Base-by-base conservation (phyloP, 2,888 invertebrate genomes). In the Apamea anceps region DNA sequence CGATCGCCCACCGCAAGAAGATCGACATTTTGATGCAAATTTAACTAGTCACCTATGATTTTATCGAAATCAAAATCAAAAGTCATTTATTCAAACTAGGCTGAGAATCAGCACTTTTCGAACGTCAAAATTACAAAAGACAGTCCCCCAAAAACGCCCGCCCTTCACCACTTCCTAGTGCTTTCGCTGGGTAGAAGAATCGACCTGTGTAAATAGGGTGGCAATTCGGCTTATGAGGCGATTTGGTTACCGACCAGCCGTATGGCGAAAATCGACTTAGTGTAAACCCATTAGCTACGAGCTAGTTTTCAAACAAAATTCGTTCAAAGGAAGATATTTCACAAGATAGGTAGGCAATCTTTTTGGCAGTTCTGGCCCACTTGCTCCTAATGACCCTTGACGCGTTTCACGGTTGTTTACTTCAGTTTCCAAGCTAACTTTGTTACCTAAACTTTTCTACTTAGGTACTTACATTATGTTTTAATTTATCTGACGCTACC, bases 361-460 rank as follows among this genome's bases (percentile, higher is more conserved):
- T 85, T 86, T 84, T 83, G 85, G 85, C 84, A 86, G 86, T 89
- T 89, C 90, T 81, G 84, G 81, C 85, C 88, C 87, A 90, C 89
- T 88, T 86, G 91, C 80, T 79, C 80, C 84, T 85, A 91, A 91
- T 90, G 90, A 87, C 84, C 90, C 90, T 75, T 84, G 87, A 82
- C 84, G 85, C 86, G 86, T 90, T 91, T 89, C 88, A 91, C 91
- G 91, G 89, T 65, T 91, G 87, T 91, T 91, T 91, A 88, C 89
- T 87, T 84, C 79, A 87, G 87, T 84, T 86, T 81, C 72, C 77
- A 73, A 80, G 76, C 81, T 86, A 91, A 91, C 86, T 90, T 89
- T 87, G 88, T 84, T 87, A 75, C 73, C 70, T 66, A 68, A 91
- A 91, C 84, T 92, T 91, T 87, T 81, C 81, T 84, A 85, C 90